Percentiles rank a stretch among this genome's conserved stretches.
Evolutionary conservation across 1,140 invertebrate genomes (phyloP).

Genomic region (Bombus consobrinus): DNA sequence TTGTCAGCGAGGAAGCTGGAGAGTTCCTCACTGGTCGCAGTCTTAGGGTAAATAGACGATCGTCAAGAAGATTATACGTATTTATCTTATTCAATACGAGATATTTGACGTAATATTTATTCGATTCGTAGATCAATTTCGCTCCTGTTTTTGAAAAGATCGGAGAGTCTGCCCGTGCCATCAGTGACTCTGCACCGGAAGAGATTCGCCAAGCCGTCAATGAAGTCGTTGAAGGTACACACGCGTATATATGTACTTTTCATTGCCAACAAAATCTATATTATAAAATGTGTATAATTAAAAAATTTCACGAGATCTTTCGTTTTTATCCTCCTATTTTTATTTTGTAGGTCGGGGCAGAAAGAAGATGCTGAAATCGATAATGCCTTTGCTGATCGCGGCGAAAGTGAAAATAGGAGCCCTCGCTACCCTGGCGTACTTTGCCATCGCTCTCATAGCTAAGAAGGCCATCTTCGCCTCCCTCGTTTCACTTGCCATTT

Average conservation of each 20-base stretch:
- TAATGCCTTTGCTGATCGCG: constrained; percentile 85
- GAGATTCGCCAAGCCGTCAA: constrained; percentile 84
- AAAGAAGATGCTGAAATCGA: constrained; percentile 85
- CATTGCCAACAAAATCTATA: background rate
- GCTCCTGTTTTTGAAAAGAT: constrained; percentile 79
- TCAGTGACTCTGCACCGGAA: constrained; percentile 80
- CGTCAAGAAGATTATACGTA: too few relatives aligned
- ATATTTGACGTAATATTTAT: background rate
- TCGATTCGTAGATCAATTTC: constrained; percentile 81
- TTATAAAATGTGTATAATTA: too few relatives aligned
- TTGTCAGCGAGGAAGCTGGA: constrained; percentile 83
- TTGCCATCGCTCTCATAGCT: constrained; percentile 85
- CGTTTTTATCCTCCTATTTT: constrained; percentile 7
- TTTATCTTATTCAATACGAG: background rate
- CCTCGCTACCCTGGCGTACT: constrained; percentile 84
- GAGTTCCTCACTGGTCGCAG: constrained; percentile 85
- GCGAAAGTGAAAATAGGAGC: constrained; percentile 85
- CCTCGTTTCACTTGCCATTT: constrained; percentile 85
- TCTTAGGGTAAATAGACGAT: constrained; percentile 73
- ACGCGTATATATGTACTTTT: background rate
- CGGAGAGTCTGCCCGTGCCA: constrained; percentile 82
- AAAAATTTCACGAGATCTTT: background rate
- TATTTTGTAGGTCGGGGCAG: constrained; percentile 84
- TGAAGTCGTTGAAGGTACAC: constrained; percentile 84
- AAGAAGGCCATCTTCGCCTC: constrained; percentile 87